These are phyloP conservation scores for Cololabis saira DNA, from an alignment of 2,113 vertebrate species.

Conservation along the genomic window DNA sequence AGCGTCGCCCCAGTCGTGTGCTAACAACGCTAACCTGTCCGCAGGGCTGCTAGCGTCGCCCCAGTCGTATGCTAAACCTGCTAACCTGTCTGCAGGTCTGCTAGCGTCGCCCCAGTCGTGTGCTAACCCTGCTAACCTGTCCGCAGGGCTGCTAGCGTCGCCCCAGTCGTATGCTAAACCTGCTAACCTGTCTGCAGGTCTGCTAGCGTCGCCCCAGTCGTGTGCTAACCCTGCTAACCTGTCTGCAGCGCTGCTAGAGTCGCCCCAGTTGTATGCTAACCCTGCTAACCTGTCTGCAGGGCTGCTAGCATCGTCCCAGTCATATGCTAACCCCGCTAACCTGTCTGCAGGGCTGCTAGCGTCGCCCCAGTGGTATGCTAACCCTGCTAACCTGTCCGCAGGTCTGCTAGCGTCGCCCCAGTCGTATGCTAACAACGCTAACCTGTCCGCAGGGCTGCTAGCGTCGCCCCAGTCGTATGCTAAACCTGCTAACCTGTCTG, in stretches of 20 bases:
- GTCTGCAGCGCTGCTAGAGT: slow-evolving; percentile 85
- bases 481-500: neutral
- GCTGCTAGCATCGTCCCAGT: slow-evolving; percentile 90
- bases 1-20: slow-evolving; percentile 89
- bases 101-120: slow-evolving; percentile 91
- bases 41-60: slow-evolving; percentile 90
- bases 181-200: slow-evolving; percentile 74
- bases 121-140: neutral
- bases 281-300: slow-evolving; percentile 73
- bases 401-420: slow-evolving; percentile 91
- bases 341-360: slow-evolving; percentile 84
- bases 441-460: slow-evolving; percentile 82
- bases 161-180: slow-evolving; percentile 83
- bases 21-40: neutral
- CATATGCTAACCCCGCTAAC: slow-evolving; percentile 32
- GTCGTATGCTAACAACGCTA: slow-evolving; percentile 61
- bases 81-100: slow-evolving; percentile 79
- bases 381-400: slow-evolving; percentile 45
- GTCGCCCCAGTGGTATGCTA: slow-evolving; percentile 87
- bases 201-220: slow-evolving; percentile 92
- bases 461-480: slow-evolving; percentile 89
- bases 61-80: slow-evolving; percentile 77
- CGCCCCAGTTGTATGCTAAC: slow-evolving; percentile 85
- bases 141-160: slow-evolving; percentile 87
- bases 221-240: neutral